Conservation (phyloP, 2,113 vertebrate species). For the Apteryx mantelli region DNA sequence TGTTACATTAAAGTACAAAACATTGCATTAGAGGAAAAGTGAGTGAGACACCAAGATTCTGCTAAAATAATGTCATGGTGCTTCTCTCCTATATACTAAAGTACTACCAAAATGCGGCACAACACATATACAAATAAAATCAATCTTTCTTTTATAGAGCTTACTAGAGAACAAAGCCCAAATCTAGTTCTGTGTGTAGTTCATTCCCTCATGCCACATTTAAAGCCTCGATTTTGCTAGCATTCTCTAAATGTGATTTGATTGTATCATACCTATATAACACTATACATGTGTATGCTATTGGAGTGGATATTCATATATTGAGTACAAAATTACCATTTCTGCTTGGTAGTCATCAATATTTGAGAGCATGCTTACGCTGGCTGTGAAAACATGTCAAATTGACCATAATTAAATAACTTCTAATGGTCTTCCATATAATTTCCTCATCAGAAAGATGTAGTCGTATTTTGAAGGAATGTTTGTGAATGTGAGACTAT, state of each 20-base stretch:
- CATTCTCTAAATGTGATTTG: not conserved
- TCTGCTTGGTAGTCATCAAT: not conserved
- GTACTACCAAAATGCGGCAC: not conserved
- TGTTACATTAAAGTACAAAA: not conserved
- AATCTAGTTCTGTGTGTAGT: fast-evolving
- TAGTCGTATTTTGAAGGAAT: not conserved
- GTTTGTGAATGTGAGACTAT: not conserved
- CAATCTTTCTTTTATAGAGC: not conserved
- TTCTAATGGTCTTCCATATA: not conserved
- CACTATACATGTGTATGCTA: fast-evolving
- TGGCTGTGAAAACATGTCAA: not conserved
- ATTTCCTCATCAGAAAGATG: not conserved
- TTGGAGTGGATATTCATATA: not conserved
- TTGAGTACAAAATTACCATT: not conserved
- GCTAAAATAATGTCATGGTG: not conserved
- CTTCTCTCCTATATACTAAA: not conserved
- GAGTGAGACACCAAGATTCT: not conserved
- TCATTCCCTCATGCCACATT: not conserved
- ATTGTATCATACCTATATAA: not conserved
- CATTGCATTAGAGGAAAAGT: not conserved
- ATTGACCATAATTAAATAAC: not conserved
- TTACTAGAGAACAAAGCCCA: not conserved
- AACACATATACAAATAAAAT: not conserved
- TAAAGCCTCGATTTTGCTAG: not conserved
- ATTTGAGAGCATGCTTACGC: not conserved